These are phyloP conservation scores for Pyrocephalus nanus DNA, from an alignment of 2,797 vertebrate genomes.

Conservation along the genomic window DNA sequence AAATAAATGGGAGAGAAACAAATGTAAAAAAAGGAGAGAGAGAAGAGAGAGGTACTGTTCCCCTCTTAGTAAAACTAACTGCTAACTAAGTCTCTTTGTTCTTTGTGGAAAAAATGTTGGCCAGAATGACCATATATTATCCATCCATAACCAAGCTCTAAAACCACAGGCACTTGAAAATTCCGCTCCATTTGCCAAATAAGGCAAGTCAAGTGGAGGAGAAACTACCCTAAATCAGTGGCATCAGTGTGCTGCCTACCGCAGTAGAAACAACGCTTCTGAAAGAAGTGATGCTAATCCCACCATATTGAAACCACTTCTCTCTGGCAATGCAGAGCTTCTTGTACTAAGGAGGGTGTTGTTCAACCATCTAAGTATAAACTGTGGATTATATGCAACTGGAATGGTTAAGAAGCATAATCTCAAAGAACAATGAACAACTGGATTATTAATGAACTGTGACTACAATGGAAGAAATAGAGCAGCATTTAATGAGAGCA, in stretches of 20 bases:
- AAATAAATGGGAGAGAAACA: background rate
- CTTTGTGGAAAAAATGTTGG: background rate
- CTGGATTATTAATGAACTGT: background rate
- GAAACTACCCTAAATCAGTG: background rate
- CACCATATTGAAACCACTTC: background rate
- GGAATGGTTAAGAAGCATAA: background rate
- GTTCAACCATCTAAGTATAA: background rate
- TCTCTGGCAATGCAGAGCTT: background rate
- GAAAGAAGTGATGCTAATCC: background rate
- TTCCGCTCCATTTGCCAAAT: background rate
- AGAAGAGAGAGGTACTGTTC: background rate
- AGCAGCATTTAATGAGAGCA: background rate
- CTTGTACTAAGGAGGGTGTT: background rate
- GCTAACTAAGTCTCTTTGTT: background rate
- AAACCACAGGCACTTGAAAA: background rate
- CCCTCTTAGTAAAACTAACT: background rate
- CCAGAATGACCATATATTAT: background rate
- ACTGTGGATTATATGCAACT: background rate
- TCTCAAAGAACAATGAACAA: background rate
- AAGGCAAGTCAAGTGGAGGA: background rate
- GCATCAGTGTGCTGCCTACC: background rate
- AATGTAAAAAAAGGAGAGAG: accelerated
- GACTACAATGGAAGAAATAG: background rate
- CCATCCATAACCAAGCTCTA: background rate
- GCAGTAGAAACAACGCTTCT: background rate